Evolutionary conservation across 2,113 vertebrate genomes (phyloP), one percentile per base, ranked within the genome.

Genomic region (Ascaphus truei): DNA sequence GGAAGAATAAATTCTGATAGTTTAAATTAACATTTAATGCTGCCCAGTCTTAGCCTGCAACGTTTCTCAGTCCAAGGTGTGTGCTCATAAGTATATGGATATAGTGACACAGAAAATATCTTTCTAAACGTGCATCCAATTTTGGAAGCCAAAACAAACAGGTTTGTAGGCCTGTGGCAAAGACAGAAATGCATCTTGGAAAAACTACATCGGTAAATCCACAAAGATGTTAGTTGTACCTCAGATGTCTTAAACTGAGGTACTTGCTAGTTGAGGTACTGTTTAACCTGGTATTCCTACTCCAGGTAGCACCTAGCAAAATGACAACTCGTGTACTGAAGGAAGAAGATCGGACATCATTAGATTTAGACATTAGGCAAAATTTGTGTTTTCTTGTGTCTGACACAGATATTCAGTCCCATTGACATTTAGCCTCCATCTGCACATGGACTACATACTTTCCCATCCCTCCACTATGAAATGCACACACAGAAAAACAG

Each of bases 141-240:
- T 56, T 15, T 12, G 4, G 37, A 43, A 22, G 63, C 63, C 64
- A 67, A 67, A 45, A 26, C 51, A 56, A 67, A 67, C 37, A 67
- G 37, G 36, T 67, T 56, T 31, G 37, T 67, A 56, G 37, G 64
- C 37, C 41, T 57, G 52, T 67, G 37, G 64, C 37, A 45, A 45
- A 60, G 41, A 37, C 16, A 56, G 43, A 31, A 67, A 45, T 41
- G 20, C n/a, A 56, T 56, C 39, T 30, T 56, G 37, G 52, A 57
- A 45, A 67, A 56, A 23, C 13, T n/a, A 9, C 37, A 67, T 67
- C 37, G 45, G 50, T 67, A 47, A 66, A 55, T 45, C 37, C 37
- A 23, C 57, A 33, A 56, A 56, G 37, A 29, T 36, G 30, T 22
- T 23, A 56, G 37, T 27, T 41, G 20, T 43, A 56, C 36, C 27